Evolutionary conservation across 2,888 invertebrate genomes (phyloP).

Genomic region (Caenorhabditis uteleia): DNA sequence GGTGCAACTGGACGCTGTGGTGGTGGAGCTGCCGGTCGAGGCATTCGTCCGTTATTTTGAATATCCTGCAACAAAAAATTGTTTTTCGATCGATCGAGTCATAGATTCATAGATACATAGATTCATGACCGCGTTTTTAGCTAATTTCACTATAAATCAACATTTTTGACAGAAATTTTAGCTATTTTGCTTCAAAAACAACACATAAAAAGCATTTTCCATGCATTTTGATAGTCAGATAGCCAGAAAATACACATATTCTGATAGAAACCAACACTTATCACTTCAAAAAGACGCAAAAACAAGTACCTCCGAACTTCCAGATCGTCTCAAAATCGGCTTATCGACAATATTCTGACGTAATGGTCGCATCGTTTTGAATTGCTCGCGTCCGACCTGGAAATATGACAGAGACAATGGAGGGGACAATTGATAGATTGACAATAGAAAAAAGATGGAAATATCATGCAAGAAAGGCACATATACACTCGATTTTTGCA

Average conservation of each 20-base stretch:
- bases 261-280: too few species aligned
- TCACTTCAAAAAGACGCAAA: neutral
- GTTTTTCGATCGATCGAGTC: too few species aligned
- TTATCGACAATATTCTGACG: conserved; percentile 25
- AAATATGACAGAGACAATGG: neutral
- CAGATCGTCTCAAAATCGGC: conserved; percentile 37
- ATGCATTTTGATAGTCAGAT: neutral
- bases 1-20: conserved; percentile 48
- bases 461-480: neutral
- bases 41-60: conserved; percentile 5
- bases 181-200: too few species aligned
- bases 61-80: conserved; percentile 20
- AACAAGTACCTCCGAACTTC: conserved; percentile 50
- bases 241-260: neutral
- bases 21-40: conserved; percentile 37
- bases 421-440: neutral
- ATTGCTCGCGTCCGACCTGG: conserved; percentile 31
- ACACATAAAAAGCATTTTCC: too few species aligned
- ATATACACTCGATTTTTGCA: neutral
- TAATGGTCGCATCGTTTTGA: conserved; percentile 42
- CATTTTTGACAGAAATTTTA: too few species aligned
- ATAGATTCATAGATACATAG: too few species aligned
- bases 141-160: too few species aligned
- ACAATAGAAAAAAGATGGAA: conserved; percentile 1
- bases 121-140: too few species aligned